phyloP scores from a whole-genome alignment of 2,888 invertebrate species.

The Rotaria magnacalcarata region DNA sequence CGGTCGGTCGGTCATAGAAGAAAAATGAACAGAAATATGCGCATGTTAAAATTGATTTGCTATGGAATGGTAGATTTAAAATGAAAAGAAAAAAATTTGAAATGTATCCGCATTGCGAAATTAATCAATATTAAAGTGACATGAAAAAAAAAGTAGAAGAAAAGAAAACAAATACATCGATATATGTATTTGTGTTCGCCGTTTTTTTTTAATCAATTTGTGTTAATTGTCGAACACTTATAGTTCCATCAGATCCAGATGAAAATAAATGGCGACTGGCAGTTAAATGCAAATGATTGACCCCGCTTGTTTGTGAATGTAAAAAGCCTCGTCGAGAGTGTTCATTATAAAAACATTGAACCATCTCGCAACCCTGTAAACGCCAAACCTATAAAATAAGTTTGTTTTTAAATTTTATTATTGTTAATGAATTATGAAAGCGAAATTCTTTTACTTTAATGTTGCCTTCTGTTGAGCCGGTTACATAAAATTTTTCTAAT shows the following conservation, averaged over 20 bases:
- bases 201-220: background rate
- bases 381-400: constrained; percentile 77
- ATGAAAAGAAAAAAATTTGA: background rate
- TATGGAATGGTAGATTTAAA: background rate
- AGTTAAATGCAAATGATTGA: constrained; percentile 88
- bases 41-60: background rate
- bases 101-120: constrained; percentile 17
- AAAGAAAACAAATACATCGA: background rate
- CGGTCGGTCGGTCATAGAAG: background rate
- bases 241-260: constrained; percentile 95
- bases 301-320: constrained; percentile 74
- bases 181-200: too few species aligned
- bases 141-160: background rate
- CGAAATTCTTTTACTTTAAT: constrained; percentile 59
- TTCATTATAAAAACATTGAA: constrained; percentile 84
- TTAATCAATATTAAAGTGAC: constrained; percentile 60
- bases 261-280: constrained; percentile 83
- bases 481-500: constrained; percentile 88
- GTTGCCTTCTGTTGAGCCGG: constrained; percentile 69
- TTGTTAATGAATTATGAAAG: background rate
- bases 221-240: constrained; percentile 82
- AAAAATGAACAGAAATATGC: background rate
- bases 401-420: background rate
- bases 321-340: constrained; percentile 84
- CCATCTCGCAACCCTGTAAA: constrained; percentile 75